Evolutionary conservation across 1,140 invertebrate species (phyloP).

Genomic region (Zaprionus gabonicus): DNA sequence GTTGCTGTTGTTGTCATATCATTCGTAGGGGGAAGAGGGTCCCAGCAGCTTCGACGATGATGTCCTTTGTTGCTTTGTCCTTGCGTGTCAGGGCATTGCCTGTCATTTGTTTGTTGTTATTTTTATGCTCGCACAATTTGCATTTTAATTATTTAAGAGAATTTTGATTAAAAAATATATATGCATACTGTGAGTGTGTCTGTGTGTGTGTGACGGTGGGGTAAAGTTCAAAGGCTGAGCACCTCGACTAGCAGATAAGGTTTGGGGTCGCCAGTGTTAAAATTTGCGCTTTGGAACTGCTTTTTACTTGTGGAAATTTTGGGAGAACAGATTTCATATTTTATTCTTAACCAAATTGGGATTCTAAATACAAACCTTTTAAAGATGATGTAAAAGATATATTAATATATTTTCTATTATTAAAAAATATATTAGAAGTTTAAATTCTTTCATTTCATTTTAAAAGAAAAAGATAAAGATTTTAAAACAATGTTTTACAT

Average conservation of each 20-base stretch:
- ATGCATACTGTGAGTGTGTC: background rate
- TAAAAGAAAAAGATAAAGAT: too few relatives aligned
- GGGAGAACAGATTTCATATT: too few relatives aligned
- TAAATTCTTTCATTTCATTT: background rate
- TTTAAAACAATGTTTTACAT: too few relatives aligned
- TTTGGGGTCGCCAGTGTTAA: background rate
- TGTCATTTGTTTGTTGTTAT: conserved; percentile 68
- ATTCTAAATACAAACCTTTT: background rate
- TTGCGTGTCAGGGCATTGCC: conserved; percentile 38
- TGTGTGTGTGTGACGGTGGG: background rate
- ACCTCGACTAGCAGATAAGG: conserved; percentile 7
- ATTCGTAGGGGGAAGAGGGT: conserved; percentile 52
- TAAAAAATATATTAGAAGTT: background rate
- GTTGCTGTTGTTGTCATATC: conserved; percentile 53
- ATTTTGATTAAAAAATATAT: conserved; percentile 83
- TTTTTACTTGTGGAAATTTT: too few relatives aligned
- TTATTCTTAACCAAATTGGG: background rate
- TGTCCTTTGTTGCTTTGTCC: conserved; percentile 56
- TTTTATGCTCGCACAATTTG: conserved; percentile 81
- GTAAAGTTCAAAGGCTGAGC: conserved; percentile 9
- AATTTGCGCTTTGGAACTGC: background rate
- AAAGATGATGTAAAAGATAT: background rate
- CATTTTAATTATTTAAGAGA: conserved; percentile 84
- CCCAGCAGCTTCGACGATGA: conserved; percentile 15
- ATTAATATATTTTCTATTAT: too few relatives aligned